Evolutionary conservation across 2,888 invertebrate genomes (phyloP), one percentile per base, ranked within the genome.

Genomic region (Drosophila meridionalis): DNA sequence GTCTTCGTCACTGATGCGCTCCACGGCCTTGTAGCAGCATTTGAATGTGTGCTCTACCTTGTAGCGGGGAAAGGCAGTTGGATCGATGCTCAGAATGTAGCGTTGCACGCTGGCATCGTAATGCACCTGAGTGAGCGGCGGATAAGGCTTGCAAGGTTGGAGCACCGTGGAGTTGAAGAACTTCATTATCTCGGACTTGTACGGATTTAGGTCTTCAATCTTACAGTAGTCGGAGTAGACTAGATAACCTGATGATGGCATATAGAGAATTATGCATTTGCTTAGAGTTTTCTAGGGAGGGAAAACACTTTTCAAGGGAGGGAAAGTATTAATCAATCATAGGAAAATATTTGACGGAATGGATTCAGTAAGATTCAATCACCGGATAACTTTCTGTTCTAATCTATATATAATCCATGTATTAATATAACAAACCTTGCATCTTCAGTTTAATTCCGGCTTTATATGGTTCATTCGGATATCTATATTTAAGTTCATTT

Each of bases 131-230:
- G 93, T 93, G 32, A 93, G 78, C 0, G 93, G 93, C 2, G 85
- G 71, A 3, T 73, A 70, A n/a, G 78, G 92, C 9, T 94, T 92
- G 84, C 95, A 96, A 0, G 94, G 81, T 67, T 94, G 94, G 73
- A 95, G 95, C 63, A 94, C 93, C 63, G 93, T 92, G 32, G 94
- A 93, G 45, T 93, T 93, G 69, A 95, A 94, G 73, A 94, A 94
- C 64, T 93, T 92, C 90, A 93, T 94, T 8, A 94, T 93, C 73
- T 94, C 94, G 5, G 87, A 78, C 64, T 95, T 94, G 76, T 95
- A 95, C 4, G 95, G 94, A 87, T 95, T 94, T 66, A 95, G 80
- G 72, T 95, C 94, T 14, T 94, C 94, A 89, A 96, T 95, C 85
- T 94, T 94, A 83, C 96, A 96, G 85, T 94, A 94, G 38, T 94